Evolutionary conservation across 2,113 vertebrate species (phyloP).

Genomic region (Mastomys natalensis): DNA sequence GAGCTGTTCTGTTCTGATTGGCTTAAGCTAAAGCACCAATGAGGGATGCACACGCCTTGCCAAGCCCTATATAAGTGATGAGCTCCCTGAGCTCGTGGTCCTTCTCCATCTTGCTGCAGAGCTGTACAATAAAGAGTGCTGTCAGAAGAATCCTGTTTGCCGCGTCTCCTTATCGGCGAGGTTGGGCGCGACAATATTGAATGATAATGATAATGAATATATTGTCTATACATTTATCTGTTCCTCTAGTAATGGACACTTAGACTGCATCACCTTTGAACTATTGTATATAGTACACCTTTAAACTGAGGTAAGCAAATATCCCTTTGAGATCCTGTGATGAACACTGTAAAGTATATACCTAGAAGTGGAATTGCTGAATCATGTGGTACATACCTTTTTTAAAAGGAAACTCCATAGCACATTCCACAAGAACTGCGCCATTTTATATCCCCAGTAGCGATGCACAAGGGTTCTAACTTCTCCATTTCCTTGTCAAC

Average conservation of each 20-base stretch:
- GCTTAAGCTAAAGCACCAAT: no score
- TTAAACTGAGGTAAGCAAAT: neutral
- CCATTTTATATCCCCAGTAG: conserved; percentile 28
- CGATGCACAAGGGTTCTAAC: neutral
- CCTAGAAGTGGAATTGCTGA: conserved; percentile 9
- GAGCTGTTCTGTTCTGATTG: no score
- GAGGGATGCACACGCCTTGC: no score
- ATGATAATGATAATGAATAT: no score
- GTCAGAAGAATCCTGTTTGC: no score
- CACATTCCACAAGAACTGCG: neutral
- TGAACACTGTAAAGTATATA: neutral
- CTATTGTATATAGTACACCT: conserved; percentile 34
- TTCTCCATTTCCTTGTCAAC: conserved; percentile 39
- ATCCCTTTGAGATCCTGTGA: neutral
- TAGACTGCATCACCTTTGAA: neutral
- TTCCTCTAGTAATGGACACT: neutral
- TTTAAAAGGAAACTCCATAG: neutral
- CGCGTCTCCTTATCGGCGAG: no score
- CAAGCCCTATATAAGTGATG: no score
- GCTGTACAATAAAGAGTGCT: no score
- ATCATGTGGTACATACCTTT: neutral
- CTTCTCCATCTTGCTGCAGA: no score
- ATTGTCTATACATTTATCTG: conserved; percentile 12
- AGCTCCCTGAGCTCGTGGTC: no score
- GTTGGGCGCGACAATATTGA: no score